Evolutionary conservation across 1,140 invertebrate species (phyloP).

Genomic region (Leptinotarsa lineolata): DNA sequence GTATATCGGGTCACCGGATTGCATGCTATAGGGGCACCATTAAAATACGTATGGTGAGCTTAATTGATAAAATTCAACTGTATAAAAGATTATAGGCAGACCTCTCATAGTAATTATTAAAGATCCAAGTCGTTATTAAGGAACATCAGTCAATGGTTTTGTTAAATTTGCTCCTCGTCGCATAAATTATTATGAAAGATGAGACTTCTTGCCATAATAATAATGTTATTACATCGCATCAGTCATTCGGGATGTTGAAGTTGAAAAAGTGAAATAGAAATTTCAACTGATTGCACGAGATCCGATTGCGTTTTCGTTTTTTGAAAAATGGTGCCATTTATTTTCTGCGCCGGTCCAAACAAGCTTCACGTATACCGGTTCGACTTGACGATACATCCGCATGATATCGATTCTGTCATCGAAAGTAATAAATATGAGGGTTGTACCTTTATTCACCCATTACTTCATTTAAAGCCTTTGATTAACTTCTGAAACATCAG

Average conservation of each 20-base stretch:
- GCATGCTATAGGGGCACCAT: conserved; percentile 39
- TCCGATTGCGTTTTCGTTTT: no score
- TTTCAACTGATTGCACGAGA: no score
- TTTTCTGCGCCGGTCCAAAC: no score
- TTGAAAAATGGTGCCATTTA: no score
- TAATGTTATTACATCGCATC: conserved; percentile 23
- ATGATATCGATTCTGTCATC: no score
- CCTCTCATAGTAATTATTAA: conserved; percentile 39
- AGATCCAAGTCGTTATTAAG: conserved; percentile 38
- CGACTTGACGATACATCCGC: no score
- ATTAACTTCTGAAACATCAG: no score
- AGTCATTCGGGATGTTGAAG: conserved; percentile 12
- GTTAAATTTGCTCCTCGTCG: conserved; percentile 32
- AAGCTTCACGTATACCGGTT: no score
- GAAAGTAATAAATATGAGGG: no score
- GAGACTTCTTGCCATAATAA: conserved; percentile 12
- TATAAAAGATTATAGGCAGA: conserved; percentile 45
- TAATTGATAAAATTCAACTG: conserved; percentile 48
- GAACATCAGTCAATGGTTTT: conserved; percentile 45
- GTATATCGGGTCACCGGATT: conserved; percentile 40
- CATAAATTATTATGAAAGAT: conserved; percentile 28
- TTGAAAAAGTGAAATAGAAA: no score
- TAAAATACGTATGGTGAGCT: conserved; percentile 44
- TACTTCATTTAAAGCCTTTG: no score
- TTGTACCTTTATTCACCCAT: no score